phyloP scores from a whole-genome alignment of 2,888 invertebrate species.

The Rotaria macrura region DNA sequence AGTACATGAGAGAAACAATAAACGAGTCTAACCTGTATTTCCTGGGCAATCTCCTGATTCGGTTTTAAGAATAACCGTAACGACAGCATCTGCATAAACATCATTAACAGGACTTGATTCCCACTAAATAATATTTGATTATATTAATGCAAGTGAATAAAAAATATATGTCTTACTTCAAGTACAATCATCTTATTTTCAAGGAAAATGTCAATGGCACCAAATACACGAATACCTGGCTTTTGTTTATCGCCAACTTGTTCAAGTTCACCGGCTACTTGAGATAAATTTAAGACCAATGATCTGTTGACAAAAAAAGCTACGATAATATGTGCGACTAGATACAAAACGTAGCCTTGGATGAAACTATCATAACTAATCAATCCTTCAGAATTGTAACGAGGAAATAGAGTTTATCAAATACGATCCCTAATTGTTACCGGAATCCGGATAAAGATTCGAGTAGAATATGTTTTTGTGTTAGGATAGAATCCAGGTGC shows the following conservation, averaged over 20 bases:
- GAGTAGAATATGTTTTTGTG: no score
- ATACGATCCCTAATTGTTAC: no score
- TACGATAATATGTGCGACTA: no score
- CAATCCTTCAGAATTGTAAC: no score
- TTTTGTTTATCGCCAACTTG: slow-evolving; percentile 40
- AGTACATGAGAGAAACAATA: no score
- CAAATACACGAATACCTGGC: slow-evolving; percentile 64
- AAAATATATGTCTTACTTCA: slow-evolving; percentile 57
- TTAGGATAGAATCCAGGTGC: no score
- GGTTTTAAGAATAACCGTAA: slow-evolving; percentile 75
- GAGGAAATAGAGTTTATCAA: no score
- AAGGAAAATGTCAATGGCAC: slow-evolving; percentile 67
- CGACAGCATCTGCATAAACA: slow-evolving; percentile 91
- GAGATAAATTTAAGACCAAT: slow-evolving; percentile 47
- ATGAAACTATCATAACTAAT: neutral
- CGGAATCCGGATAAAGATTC: no score
- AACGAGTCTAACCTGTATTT: neutral
- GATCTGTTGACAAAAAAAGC: slow-evolving; percentile 36
- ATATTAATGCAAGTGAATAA: neutral
- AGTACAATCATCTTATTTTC: slow-evolving; percentile 72
- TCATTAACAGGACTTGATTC: slow-evolving; percentile 83
- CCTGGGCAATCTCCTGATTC: slow-evolving; percentile 48
- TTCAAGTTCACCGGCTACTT: slow-evolving; percentile 43
- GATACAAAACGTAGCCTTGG: no score
- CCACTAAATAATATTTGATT: slow-evolving; percentile 59